These are phyloP conservation scores for Myrmecobius fasciatus DNA, from an alignment of 2,113 vertebrate species.

Conservation along the genomic window DNA sequence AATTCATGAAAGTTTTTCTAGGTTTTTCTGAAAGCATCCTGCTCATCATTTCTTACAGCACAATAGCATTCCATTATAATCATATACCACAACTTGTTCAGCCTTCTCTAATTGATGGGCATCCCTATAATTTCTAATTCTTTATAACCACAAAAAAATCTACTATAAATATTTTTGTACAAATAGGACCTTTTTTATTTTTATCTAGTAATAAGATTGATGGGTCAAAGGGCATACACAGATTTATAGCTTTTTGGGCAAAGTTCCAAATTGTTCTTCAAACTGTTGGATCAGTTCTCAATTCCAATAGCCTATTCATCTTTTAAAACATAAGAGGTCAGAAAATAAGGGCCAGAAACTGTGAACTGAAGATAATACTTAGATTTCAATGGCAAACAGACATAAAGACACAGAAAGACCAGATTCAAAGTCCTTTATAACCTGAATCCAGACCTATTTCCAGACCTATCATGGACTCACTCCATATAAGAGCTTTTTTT, in stretches of 20 bases:
- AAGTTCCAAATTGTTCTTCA: background rate
- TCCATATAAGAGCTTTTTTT: background rate
- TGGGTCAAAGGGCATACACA: background rate
- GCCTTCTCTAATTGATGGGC: background rate
- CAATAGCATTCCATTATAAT: background rate
- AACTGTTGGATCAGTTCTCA: background rate
- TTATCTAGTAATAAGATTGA: background rate
- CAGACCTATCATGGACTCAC: background rate
- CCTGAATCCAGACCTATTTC: background rate
- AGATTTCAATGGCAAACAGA: background rate
- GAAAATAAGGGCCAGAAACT: background rate
- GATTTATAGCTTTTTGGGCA: background rate
- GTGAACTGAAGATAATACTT: background rate
- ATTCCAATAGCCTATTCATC: background rate
- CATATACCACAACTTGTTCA: background rate
- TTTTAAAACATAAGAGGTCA: background rate
- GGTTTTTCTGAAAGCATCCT: background rate
- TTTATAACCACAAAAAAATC: background rate
- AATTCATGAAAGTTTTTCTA: background rate
- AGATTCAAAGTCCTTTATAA: background rate
- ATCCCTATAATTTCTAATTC: background rate
- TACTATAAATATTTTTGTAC: background rate
- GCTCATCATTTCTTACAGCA: background rate
- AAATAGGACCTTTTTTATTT: background rate
- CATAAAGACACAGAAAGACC: background rate